Conservation (phyloP, 1,140 invertebrate species). For the Neodiprion pinetum region DNA sequence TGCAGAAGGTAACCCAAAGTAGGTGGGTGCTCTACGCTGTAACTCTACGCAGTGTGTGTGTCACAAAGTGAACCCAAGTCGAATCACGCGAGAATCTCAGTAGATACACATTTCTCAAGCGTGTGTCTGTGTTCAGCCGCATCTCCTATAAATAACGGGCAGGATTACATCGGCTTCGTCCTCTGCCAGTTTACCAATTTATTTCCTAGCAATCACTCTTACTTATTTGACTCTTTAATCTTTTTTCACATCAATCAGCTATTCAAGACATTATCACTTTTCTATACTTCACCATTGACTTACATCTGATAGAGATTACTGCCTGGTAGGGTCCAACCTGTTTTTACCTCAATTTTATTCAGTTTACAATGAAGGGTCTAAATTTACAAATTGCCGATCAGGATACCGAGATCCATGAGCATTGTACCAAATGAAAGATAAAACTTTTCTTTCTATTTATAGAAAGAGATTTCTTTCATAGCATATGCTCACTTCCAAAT, state of each 20-base stretch:
- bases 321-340: slow-evolving; percentile 3
- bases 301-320: neutral
- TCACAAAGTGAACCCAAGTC: slow-evolving; percentile 58
- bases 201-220: slow-evolving; percentile 26
- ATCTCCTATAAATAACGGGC: slow-evolving; percentile 66
- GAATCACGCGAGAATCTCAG: slow-evolving; percentile 56
- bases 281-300: neutral
- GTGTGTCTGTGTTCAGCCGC: slow-evolving; percentile 59
- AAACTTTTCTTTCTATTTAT: too few relatives aligned
- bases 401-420: too few relatives aligned
- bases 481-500: too few relatives aligned
- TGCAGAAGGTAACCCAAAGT: slow-evolving; percentile 58
- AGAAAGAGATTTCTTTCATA: too few relatives aligned
- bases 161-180: slow-evolving; percentile 59
- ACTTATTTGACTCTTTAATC: slow-evolving; percentile 23
- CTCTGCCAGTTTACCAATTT: slow-evolving; percentile 37
- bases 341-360: neutral
- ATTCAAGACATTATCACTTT: slow-evolving; percentile 23
- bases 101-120: slow-evolving; percentile 54
- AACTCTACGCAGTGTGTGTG: slow-evolving; percentile 57
- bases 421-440: too few relatives aligned
- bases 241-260: slow-evolving; percentile 16
- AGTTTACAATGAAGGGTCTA: neutral
- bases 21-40: slow-evolving; percentile 60
- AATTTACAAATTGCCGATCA: too few relatives aligned